Conservation (phyloP, 2,113 vertebrate genomes). For the Sclerurus mexicanus region DNA sequence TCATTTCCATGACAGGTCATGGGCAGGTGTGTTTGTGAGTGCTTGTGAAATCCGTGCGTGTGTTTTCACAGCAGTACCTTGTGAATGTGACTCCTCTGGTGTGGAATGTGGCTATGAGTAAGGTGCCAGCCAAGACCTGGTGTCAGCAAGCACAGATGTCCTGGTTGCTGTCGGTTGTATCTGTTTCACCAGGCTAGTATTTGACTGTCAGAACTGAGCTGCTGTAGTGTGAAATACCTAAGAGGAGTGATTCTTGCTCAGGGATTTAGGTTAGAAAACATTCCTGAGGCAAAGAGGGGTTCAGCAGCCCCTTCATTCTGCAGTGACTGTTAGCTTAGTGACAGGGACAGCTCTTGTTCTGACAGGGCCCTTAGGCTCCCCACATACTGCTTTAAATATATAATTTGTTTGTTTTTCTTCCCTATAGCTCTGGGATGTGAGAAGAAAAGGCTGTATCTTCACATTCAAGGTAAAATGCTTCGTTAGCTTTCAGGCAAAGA, state of each 20-base stretch:
- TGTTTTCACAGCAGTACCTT: background rate
- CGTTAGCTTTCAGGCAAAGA: background rate
- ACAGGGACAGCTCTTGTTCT: background rate
- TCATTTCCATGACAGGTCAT: too few species aligned
- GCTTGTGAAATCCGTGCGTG: background rate
- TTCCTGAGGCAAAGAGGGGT: background rate
- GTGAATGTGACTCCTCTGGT: background rate
- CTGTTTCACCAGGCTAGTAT: background rate
- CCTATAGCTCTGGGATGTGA: conserved; percentile 93
- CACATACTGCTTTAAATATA: background rate
- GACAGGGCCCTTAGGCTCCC: background rate
- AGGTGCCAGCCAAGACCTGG: background rate
- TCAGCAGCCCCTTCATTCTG: background rate
- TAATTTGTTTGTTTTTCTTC: background rate
- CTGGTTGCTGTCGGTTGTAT: background rate
- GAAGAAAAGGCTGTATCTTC: conserved; percentile 94
- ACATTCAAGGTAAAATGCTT: conserved; percentile 85
- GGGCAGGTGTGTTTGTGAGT: background rate
- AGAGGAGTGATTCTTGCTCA: background rate
- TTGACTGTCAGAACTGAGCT: background rate
- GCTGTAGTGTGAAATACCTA: background rate
- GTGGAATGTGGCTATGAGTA: background rate
- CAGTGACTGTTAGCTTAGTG: background rate
- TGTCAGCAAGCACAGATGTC: background rate
- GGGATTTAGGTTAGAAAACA: background rate